Percentiles rank a stretch among this genome's conserved stretches.
These are phyloP conservation scores for Antennarius striatus DNA, from an alignment of 2,113 vertebrate species.

Conservation along the genomic window DNA sequence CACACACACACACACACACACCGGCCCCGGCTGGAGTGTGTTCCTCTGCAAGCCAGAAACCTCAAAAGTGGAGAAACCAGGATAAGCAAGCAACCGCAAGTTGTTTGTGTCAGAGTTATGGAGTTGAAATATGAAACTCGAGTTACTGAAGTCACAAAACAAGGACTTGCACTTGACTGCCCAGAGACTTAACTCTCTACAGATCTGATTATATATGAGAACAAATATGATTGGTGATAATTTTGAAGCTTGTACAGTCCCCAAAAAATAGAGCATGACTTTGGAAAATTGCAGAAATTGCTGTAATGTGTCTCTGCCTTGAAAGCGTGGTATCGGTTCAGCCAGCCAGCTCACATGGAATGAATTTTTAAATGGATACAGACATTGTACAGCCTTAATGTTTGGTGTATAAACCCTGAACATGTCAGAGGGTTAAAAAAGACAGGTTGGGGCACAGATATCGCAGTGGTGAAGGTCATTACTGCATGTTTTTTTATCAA, in stretches of 20 bases:
- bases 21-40: conserved; percentile 5
- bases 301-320: not conserved
- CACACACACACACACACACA: conserved; percentile 8
- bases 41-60: conserved; percentile 37
- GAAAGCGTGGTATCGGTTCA: not conserved
- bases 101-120: conserved; percentile 10
- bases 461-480: too few relatives aligned
- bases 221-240: not conserved
- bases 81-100: conserved; percentile 2
- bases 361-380: not conserved
- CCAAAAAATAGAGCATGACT: not conserved
- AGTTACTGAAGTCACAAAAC: not conserved
- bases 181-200: not conserved
- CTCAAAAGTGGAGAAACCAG: conserved; percentile 47
- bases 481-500: too few relatives aligned
- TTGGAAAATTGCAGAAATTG: not conserved
- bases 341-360: not conserved
- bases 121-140: not conserved
- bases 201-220: not conserved
- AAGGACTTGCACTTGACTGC: conserved; percentile 1
- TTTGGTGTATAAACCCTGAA: too few relatives aligned
- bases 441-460: too few relatives aligned
- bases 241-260: not conserved
- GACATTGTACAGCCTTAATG: too few relatives aligned
- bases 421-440: too few relatives aligned